Percentiles rank a stretch among this genome's conserved stretches.
These are phyloP conservation scores for Ceratitis capitata DNA, from an alignment of 1,140 invertebrate genomes.

Conservation along the genomic window DNA sequence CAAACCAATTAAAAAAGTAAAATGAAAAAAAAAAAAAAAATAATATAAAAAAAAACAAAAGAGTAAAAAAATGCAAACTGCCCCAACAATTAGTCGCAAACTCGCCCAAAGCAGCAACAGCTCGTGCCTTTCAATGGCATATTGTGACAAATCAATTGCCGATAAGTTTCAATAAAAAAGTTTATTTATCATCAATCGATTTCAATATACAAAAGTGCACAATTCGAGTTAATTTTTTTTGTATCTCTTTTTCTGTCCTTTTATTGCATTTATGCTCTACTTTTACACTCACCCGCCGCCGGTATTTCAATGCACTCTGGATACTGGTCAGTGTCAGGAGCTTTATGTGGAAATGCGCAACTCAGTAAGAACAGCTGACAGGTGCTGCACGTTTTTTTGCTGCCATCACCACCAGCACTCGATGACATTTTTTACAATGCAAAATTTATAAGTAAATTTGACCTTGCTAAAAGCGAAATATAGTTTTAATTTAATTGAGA, in stretches of 20 bases:
- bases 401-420: not conserved
- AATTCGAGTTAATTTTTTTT: not conserved
- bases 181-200: slow-evolving; percentile 25
- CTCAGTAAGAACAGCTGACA: slow-evolving; percentile 48
- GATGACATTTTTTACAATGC: not conserved
- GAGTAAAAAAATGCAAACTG: too few species aligned
- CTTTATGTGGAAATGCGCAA: slow-evolving; percentile 45
- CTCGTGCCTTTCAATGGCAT: not conserved
- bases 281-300: not conserved
- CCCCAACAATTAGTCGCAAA: too few species aligned
- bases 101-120: too few species aligned
- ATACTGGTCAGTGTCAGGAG: slow-evolving; percentile 14
- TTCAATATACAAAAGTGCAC: not conserved
- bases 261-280: not conserved
- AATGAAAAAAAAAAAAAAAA: not conserved
- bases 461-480: too few species aligned
- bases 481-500: not conserved
- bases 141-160: slow-evolving; percentile 23
- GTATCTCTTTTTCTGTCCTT: not conserved
- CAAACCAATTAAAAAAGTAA: not conserved
- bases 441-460: not conserved
- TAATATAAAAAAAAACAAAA: too few species aligned
- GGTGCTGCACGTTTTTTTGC: slow-evolving; percentile 42
- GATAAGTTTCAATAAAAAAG: slow-evolving; percentile 33
- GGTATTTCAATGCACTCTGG: slow-evolving; percentile 51